A percentile compares a stretch with the other conserved stretches of the same genome.
These are phyloP conservation scores for Chinchilla lanigera DNA, from an alignment of 2,113 vertebrate genomes.

Conservation along the genomic window DNA sequence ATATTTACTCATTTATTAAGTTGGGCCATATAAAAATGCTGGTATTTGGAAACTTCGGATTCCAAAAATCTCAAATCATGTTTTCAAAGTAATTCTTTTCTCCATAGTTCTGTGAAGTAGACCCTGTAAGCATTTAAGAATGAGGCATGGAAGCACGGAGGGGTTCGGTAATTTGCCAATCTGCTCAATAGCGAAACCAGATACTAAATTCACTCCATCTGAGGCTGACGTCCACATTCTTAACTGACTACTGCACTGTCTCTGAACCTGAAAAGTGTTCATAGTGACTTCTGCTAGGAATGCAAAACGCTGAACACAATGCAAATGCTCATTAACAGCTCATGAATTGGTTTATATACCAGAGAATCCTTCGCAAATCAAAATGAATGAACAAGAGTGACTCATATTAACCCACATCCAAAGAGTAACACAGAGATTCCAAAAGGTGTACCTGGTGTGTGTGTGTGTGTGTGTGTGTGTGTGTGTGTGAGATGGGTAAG, in stretches of 20 bases:
- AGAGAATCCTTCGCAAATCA: neutral
- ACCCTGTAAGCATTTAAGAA: neutral
- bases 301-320: neutral
- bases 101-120: neutral
- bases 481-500: too few species aligned
- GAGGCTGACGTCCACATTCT: neutral
- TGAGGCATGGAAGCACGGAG: neutral
- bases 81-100: neutral
- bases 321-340: neutral
- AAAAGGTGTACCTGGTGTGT: neutral
- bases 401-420: neutral
- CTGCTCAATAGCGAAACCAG: neutral
- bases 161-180: neutral
- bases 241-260: neutral
- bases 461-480: too few species aligned
- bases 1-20: neutral
- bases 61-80: neutral
- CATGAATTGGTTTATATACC: neutral
- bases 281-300: neutral
- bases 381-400: neutral
- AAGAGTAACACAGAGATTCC: neutral
- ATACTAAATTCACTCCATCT: neutral
- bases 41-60: neutral
- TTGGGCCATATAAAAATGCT: neutral
- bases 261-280: neutral